Percentiles rank a stretch among this genome's conserved stretches.
These are phyloP conservation scores for Catotricha subobsoleta DNA, from an alignment of 2,888 invertebrate species.

Conservation along the genomic window DNA sequence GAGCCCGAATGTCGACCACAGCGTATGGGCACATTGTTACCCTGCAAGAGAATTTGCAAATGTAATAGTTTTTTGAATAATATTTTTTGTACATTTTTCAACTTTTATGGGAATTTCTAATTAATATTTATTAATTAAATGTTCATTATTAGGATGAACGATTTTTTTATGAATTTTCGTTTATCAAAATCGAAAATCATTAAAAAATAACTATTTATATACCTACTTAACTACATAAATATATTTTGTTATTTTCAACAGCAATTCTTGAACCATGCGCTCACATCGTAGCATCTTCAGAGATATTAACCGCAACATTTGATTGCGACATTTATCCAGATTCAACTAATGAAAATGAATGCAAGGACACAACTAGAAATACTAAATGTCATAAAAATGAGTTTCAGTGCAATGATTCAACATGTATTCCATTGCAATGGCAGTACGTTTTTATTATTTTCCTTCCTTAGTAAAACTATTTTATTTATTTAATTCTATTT, in stretches of 20 bases:
- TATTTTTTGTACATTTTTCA: too few relatives aligned
- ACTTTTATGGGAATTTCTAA: not conserved
- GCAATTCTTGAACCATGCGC: conserved; percentile 44
- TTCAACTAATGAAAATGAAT: conserved; percentile 31
- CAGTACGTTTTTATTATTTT: conserved; percentile 12
- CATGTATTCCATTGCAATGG: conserved; percentile 43
- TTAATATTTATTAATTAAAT: not conserved
- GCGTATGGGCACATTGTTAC: conserved; percentile 38
- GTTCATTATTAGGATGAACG: not conserved
- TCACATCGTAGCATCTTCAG: conserved; percentile 37
- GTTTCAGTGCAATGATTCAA: conserved; percentile 37
- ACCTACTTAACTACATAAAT: too few relatives aligned
- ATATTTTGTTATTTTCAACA: too few relatives aligned
- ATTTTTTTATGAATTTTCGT: too few relatives aligned
- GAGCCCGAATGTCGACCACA: conserved; percentile 48
- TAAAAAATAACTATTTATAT: too few relatives aligned
- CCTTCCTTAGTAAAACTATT: not conserved
- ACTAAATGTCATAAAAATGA: conserved; percentile 36
- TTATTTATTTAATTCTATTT: too few relatives aligned
- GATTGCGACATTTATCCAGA: conserved; percentile 42
- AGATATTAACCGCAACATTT: conserved; percentile 35
- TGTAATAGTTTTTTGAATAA: too few relatives aligned
- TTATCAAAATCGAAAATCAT: too few relatives aligned
- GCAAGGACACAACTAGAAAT: conserved; percentile 34
- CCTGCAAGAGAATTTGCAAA: conserved; percentile 46